These are phyloP conservation scores for Reinhardtius hippoglossoides DNA, from an alignment of 2,113 vertebrate genomes.

Conservation along the genomic window DNA sequence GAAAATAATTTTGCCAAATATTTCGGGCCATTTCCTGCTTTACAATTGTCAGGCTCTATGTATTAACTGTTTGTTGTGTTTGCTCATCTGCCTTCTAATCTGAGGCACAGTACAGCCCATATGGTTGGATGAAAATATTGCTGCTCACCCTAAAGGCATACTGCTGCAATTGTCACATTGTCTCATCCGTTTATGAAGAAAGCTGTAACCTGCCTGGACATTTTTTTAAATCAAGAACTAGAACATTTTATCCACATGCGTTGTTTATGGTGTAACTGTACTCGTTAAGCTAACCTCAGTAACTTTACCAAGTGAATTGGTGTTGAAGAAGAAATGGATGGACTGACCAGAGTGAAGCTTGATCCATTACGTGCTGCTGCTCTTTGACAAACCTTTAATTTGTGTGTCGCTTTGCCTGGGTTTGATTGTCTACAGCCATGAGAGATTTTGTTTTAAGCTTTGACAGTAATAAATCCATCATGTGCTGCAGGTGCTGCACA, in stretches of 20 bases:
- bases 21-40: slow-evolving; percentile 33
- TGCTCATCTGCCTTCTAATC: slow-evolving; percentile 23
- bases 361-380: slow-evolving; percentile 68
- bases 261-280: slow-evolving; percentile 25
- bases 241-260: slow-evolving; percentile 14
- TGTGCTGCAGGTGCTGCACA: slow-evolving; percentile 40
- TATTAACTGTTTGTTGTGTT: slow-evolving; percentile 14
- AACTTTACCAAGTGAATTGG: slow-evolving; percentile 32
- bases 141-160: slow-evolving; percentile 48
- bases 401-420: slow-evolving; percentile 48
- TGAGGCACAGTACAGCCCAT: slow-evolving; percentile 5
- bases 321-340: slow-evolving; percentile 48
- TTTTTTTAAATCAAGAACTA: slow-evolving; percentile 12
- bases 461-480: slow-evolving; percentile 41
- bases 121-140: slow-evolving; percentile 38
- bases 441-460: slow-evolving; percentile 52
- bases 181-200: slow-evolving; percentile 51
- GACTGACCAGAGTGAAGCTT: slow-evolving; percentile 39
- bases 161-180: slow-evolving; percentile 40
- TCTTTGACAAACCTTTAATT: slow-evolving; percentile 59
- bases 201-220: slow-evolving; percentile 12
- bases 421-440: slow-evolving; percentile 44
- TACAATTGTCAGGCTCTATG: slow-evolving; percentile 8
- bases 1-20: not conserved
- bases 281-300: slow-evolving; percentile 51